These are phyloP conservation scores for Trissolcus brochymenae DNA, from an alignment of 2,888 invertebrate genomes.

Conservation along the genomic window DNA sequence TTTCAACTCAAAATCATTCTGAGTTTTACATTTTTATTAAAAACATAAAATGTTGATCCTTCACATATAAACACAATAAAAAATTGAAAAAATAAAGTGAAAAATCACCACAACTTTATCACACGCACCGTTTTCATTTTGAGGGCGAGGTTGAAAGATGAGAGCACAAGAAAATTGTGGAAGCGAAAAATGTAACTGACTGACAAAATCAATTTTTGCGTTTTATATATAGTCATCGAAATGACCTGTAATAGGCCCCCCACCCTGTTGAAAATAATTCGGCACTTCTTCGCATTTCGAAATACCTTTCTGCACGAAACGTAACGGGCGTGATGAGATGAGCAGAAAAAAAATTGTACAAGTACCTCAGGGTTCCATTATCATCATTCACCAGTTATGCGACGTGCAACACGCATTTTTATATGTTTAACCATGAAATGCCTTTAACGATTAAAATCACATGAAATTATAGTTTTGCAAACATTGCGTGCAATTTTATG, in stretches of 20 bases:
- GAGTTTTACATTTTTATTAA: too few species aligned
- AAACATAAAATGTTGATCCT: background rate
- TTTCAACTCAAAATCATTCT: background rate
- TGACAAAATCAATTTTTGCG: constrained; percentile 47
- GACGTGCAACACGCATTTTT: constrained; percentile 39
- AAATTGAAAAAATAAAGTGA: background rate
- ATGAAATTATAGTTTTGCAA: constrained; percentile 27
- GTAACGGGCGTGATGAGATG: constrained; percentile 11
- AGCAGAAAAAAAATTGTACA: constrained; percentile 16
- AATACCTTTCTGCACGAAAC: constrained; percentile 35
- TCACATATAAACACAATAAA: background rate
- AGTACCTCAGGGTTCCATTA: constrained; percentile 42
- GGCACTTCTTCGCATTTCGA: constrained; percentile 49
- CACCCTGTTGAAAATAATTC: constrained; percentile 38
- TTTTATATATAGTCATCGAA: constrained; percentile 55
- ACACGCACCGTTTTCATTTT: constrained; percentile 48
- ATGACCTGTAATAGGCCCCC: constrained; percentile 50
- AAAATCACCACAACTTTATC: background rate
- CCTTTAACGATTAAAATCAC: constrained; percentile 40
- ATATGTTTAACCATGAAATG: constrained; percentile 32
- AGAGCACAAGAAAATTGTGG: background rate
- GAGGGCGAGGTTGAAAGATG: background rate
- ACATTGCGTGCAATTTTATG: background rate
- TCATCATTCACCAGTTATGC: constrained; percentile 43
- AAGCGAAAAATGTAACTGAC: constrained; percentile 24